Evolutionary conservation across 2,797 vertebrate species (phyloP), one percentile per base, ranked within the genome.

Genomic region (Clarias fuscus): DNA sequence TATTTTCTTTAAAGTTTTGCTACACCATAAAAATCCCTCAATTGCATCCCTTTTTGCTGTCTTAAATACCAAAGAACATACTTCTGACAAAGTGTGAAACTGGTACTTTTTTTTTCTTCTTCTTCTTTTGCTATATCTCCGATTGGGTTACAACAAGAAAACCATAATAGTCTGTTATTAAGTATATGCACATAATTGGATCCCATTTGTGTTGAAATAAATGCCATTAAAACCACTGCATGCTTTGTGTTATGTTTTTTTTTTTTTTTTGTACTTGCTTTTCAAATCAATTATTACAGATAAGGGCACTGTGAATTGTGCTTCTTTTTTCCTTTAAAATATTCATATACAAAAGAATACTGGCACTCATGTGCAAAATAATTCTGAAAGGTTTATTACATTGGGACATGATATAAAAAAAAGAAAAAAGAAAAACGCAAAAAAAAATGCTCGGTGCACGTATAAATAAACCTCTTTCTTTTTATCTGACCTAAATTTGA

Each of bases 1-100:
- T 84, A 87, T 75, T 87, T 81, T 56, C 64, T 85, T 79, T 85
- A 61, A 80, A 81, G 71, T 84, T 87, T 79, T 84, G 65, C 82
- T 68, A 18, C 75, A 78, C 58, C 15, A 53, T 64, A 64, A 64
- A 80, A 85, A 61, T 72, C 68, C 37, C 61, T 79, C 73, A 87
- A 71, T 87, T 79, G 77, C 86, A 84, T 84, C 40, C 64, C 73
- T 87, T 86, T 86, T 75, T 61, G 67, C 85, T 86, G 53, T 56
- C 53, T 79, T 76, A 86, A 86, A 87, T 62, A 79, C 86, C 68
- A 68, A 2, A 83, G 53, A 79, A 79, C 56, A 68, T 87, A 79
- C 67, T 71, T 77, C 56, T 84, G 65, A 30, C 73, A 79, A 71
- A 70, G 53, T 48, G 80, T 86, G 43, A 76, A 61, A 59, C 7